Conservation (phyloP, 2,113 vertebrate genomes). For the Globicephala melas region DNA sequence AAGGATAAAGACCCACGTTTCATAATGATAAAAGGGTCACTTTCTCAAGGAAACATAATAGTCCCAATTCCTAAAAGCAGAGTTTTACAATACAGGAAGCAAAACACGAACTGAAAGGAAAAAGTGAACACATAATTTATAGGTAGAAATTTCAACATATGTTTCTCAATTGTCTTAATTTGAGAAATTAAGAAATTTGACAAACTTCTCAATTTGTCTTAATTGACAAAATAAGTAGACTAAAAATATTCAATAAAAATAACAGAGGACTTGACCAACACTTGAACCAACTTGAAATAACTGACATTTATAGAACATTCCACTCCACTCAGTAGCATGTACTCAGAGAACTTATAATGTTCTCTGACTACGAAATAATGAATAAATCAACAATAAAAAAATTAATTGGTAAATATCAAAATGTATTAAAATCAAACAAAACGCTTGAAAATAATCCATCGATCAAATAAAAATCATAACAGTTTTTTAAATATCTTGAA, state of each 20-base stretch:
- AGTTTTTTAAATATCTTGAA: neutral
- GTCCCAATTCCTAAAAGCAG: neutral
- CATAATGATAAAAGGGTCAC: neutral
- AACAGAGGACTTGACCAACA: neutral
- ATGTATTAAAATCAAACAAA: neutral
- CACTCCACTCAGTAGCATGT: neutral
- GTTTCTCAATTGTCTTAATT: neutral
- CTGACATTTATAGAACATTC: neutral
- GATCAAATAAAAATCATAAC: neutral
- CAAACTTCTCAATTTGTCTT: neutral
- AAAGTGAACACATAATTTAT: neutral
- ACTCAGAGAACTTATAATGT: neutral
- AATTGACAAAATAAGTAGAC: neutral
- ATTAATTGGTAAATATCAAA: neutral
- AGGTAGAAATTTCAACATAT: neutral
- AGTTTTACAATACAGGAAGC: neutral
- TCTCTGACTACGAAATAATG: neutral
- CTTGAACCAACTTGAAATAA: neutral
- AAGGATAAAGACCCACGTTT: neutral
- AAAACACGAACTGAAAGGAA: neutral
- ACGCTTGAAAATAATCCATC: neutral
- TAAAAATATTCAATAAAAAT: neutral
- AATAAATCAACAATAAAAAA: neutral
- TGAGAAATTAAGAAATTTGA: too few relatives aligned
- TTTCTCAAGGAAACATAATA: neutral